A percentile compares a stretch with the other conserved stretches of the same genome.
Evolutionary conservation across 1,140 invertebrate species (phyloP).

Genomic region (Papilio machaon): DNA sequence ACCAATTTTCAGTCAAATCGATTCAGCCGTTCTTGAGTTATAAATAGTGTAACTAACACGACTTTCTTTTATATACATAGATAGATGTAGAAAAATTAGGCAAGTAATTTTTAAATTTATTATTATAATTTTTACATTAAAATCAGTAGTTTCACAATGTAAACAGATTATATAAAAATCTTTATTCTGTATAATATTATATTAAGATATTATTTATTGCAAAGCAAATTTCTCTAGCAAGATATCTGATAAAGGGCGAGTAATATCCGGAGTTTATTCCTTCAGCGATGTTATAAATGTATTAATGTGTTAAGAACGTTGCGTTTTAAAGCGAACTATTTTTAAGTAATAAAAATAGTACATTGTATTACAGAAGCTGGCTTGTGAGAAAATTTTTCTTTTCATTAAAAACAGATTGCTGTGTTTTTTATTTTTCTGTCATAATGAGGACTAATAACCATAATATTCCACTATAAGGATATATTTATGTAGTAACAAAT

Average conservation of each 20-base stretch:
- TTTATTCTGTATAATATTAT: no score
- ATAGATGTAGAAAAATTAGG: no score
- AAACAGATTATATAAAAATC: not conserved
- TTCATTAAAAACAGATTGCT: not conserved
- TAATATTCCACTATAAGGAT: not conserved
- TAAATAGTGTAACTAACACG: no score
- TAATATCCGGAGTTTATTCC: constrained; percentile 13
- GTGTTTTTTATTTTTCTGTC: not conserved
- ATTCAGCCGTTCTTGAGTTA: no score
- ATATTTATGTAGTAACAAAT: not conserved
- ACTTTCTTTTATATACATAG: no score
- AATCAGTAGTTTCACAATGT: not conserved
- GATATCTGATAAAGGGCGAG: not conserved
- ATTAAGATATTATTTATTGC: no score
- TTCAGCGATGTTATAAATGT: not conserved
- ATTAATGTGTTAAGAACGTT: not conserved
- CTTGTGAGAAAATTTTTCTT: not conserved
- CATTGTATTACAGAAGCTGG: no score
- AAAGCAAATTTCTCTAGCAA: not conserved
- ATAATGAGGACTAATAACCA: not conserved
- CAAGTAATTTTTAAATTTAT: not conserved
- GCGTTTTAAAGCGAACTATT: not conserved
- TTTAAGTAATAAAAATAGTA: not conserved
- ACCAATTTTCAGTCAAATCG: no score
- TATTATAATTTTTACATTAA: not conserved